Percentiles rank a stretch among this genome's conserved stretches.
Conservation (phyloP, 2,797 vertebrate genomes). For the Chelmon rostratus region DNA sequence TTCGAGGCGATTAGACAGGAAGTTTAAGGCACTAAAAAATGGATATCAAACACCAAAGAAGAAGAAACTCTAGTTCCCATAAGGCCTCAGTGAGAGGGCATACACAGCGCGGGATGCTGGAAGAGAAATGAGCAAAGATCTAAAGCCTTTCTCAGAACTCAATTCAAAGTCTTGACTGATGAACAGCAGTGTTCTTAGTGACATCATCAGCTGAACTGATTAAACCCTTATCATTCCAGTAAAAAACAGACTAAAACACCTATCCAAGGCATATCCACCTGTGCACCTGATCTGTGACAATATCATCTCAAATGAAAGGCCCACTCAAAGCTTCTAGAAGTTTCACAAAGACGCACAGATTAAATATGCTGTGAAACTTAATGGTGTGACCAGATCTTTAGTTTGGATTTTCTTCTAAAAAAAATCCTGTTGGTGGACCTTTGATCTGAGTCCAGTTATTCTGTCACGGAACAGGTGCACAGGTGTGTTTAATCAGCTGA, state of each 20-base stretch:
- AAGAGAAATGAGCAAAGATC: neutral
- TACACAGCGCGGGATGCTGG: neutral
- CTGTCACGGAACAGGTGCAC: neutral
- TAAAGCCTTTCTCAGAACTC: neutral
- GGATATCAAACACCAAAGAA: constrained; percentile 13
- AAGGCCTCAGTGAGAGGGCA: neutral
- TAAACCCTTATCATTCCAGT: neutral
- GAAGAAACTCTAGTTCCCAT: constrained; percentile 15
- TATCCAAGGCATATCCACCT: neutral
- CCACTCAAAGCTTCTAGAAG: no score
- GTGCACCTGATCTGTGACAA: neutral
- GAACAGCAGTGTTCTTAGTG: neutral
- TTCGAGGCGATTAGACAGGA: constrained; percentile 84
- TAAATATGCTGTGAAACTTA: no score
- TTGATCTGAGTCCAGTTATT: neutral
- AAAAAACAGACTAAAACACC: no score
- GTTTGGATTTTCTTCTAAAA: neutral
- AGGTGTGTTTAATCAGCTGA: neutral
- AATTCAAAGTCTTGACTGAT: neutral
- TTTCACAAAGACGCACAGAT: no score
- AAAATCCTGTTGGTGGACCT: neutral
- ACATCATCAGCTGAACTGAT: neutral
- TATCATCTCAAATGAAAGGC: no score
- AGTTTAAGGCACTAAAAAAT: constrained; percentile 2
- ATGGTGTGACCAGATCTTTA: neutral